Conservation (phyloP, 2,888 invertebrate genomes). For the Bugula neritina region DNA sequence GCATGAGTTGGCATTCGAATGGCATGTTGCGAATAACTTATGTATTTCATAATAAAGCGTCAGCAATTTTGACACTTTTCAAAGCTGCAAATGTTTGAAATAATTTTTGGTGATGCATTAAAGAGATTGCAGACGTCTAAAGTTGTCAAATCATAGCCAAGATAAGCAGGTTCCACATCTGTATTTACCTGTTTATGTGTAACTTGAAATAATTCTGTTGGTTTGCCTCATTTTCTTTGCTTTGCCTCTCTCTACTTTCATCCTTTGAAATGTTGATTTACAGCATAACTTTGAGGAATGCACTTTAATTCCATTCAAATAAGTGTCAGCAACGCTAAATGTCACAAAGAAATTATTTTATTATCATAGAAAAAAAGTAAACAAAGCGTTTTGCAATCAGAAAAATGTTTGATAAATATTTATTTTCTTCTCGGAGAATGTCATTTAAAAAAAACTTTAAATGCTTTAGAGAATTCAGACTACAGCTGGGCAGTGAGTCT, state of each 20-base stretch:
- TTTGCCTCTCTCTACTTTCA: background rate
- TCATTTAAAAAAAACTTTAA: too few species aligned
- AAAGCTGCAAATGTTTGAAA: constrained; percentile 13
- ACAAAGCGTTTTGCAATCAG: background rate
- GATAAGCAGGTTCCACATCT: background rate
- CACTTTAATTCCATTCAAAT: background rate
- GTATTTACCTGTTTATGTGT: too few species aligned
- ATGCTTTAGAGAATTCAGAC: too few species aligned
- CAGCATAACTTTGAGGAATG: background rate
- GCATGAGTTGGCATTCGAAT: background rate
- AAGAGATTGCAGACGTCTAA: background rate
- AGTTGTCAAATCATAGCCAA: constrained; percentile 18
- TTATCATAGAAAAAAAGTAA: background rate
- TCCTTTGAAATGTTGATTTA: background rate
- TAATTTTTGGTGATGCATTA: constrained; percentile 22
- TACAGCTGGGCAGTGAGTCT: too few species aligned
- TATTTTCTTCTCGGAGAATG: too few species aligned
- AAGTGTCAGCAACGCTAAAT: background rate
- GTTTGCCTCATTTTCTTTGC: background rate
- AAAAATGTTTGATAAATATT: too few species aligned
- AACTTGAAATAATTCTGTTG: background rate
- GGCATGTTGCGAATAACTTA: background rate
- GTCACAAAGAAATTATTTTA: background rate
- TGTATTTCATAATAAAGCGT: constrained; percentile 20
- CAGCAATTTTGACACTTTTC: constrained; percentile 25